These are phyloP conservation scores for Oithona nana DNA, from an alignment of 2,888 invertebrate genomes.

Conservation along the genomic window DNA sequence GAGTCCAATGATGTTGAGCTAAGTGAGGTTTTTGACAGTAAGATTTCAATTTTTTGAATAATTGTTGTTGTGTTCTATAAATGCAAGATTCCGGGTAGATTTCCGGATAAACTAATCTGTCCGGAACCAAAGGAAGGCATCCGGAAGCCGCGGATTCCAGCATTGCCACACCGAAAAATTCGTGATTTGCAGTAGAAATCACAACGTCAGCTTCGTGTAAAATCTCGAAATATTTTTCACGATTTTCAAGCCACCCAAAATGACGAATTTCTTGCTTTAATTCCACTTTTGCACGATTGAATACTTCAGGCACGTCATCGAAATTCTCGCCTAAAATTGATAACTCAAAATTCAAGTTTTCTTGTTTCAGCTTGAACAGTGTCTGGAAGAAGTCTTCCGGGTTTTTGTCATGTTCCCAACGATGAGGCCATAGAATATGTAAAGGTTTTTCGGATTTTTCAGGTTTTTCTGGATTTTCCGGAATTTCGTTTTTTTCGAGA, in stretches of 20 bases:
- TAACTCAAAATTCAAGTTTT: conserved; percentile 37
- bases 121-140: conserved; percentile 49
- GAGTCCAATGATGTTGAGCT: conserved; percentile 19
- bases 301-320: conserved; percentile 39
- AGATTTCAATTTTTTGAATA: conserved; percentile 36
- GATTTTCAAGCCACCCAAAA: conserved; percentile 20
- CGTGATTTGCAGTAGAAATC: conserved; percentile 51
- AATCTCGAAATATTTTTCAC: conserved; percentile 37
- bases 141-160: conserved; percentile 46
- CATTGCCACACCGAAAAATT: conserved; percentile 58
- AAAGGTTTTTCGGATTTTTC: conserved; percentile 24
- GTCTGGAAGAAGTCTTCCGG: conserved; percentile 43
- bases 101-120: conserved; percentile 49
- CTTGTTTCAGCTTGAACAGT: conserved; percentile 33
- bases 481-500: background rate
- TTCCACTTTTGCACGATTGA: conserved; percentile 34
- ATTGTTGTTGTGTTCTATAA: conserved; percentile 38
- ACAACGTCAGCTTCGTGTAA: conserved; percentile 41
- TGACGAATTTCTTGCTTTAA: conserved; percentile 23
- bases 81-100: conserved; percentile 36
- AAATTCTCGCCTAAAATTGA: conserved; percentile 44
- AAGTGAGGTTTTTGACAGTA: conserved; percentile 32
- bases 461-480: conserved; percentile 27
- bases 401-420: conserved; percentile 59
- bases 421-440: conserved; percentile 51